Evolutionary conservation across 2,113 vertebrate genomes (phyloP).

Genomic region (Deroptyus accipitrinus): DNA sequence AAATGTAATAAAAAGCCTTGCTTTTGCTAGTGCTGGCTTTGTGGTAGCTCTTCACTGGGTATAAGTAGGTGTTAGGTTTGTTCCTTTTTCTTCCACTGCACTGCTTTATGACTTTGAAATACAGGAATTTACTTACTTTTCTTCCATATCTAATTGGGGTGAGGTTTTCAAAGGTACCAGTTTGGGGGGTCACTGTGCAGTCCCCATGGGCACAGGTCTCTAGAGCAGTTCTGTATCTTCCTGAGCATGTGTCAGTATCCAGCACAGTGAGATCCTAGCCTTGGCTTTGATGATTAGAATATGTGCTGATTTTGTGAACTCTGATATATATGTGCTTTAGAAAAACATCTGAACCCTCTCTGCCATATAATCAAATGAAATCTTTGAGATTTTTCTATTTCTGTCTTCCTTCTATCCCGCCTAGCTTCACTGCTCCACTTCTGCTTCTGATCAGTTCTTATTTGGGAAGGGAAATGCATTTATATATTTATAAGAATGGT

Average conservation of each 20-base stretch:
- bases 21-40: neutral
- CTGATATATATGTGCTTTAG: neutral
- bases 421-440: neutral
- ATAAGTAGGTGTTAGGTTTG: neutral
- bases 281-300: neutral
- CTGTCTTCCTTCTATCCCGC: neutral
- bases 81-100: neutral
- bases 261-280: neutral
- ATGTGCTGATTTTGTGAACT: neutral
- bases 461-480: neutral
- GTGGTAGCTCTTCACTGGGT: neutral
- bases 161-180: neutral
- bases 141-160: fast-evolving
- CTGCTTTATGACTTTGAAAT: neutral
- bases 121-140: neutral
- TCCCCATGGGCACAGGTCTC: neutral
- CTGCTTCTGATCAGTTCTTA: neutral
- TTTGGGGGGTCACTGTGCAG: neutral
- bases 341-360: neutral
- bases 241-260: neutral
- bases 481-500: neutral
- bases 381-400: neutral
- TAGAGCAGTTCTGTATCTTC: neutral
- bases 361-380: neutral
- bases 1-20: neutral